A percentile compares a stretch with the other conserved stretches of the same genome.
phyloP scores from a whole-genome alignment of 2,888 invertebrate genomes.

The Digitonthophagus gazella region DNA sequence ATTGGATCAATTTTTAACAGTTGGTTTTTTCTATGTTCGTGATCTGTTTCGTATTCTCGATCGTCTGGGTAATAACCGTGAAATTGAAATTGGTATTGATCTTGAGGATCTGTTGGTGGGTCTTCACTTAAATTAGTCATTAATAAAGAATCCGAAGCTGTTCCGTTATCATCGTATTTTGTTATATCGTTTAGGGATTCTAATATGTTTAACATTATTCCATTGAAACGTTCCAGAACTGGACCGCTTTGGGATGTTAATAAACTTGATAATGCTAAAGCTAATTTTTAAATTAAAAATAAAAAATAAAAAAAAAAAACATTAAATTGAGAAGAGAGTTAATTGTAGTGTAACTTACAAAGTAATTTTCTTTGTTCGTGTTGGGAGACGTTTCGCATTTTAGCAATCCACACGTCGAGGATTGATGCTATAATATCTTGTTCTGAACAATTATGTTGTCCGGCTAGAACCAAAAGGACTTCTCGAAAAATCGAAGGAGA shows the following conservation, averaged over 20 bases:
- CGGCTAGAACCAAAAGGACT: slow-evolving; percentile 54
- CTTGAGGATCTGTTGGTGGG: background rate
- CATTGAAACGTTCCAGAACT: slow-evolving; percentile 70
- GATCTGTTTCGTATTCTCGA: slow-evolving; percentile 69
- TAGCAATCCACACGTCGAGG: slow-evolving; percentile 74
- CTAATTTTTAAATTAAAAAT: slow-evolving; percentile 32
- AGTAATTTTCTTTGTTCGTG: slow-evolving; percentile 81
- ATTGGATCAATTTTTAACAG: slow-evolving; percentile 75
- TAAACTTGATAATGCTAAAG: slow-evolving; percentile 64
- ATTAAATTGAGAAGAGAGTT: slow-evolving; percentile 6
- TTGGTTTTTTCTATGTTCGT: slow-evolving; percentile 69
- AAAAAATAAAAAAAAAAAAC: slow-evolving; percentile 24
- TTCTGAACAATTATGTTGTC: slow-evolving; percentile 53
- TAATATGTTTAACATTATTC: slow-evolving; percentile 70
- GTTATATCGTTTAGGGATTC: slow-evolving; percentile 80
- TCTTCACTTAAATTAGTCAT: slow-evolving; percentile 38
- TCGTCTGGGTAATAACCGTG: slow-evolving; percentile 57
- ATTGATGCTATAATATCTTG: slow-evolving; percentile 69
- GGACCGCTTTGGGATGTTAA: slow-evolving; percentile 67
- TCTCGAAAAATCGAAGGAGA: slow-evolving; percentile 67
- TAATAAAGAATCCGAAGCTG: slow-evolving; percentile 45
- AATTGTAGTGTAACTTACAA: slow-evolving; percentile 51
- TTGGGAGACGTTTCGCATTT: slow-evolving; percentile 75
- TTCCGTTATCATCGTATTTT: slow-evolving; percentile 66
- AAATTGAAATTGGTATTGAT: slow-evolving; percentile 36